Evolutionary conservation across 2,888 invertebrate species (phyloP), one percentile per base, ranked within the genome.

Genomic region (Drosophila birchii): DNA sequence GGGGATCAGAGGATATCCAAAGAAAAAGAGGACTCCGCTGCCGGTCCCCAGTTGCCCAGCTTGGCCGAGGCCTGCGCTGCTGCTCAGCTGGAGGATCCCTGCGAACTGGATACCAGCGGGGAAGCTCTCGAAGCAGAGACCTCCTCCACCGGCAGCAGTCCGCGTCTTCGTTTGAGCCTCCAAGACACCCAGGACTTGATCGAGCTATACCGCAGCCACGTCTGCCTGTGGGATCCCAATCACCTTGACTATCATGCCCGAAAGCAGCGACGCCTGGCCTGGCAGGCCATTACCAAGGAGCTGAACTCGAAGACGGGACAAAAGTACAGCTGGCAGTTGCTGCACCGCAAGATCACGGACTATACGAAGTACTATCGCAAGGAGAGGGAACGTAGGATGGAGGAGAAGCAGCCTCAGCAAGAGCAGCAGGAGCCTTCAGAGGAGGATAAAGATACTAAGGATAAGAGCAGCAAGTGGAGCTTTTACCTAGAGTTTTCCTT

Each of bases 331-430:
- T 90, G 90, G 90, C 78, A 85, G 29, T 81, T 82, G 56, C 20
- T 91, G 58, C 90, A 91, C 53, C 86, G 91, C 38, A 91, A 91
- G 53, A 63, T 91, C 7, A 88, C 80, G 1, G 91, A 91, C 32
- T 90, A 80, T 23, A 70, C 78, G 1, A 91, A 91, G 39, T 91
- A 91, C 36, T 91, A 90, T 59, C 75, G 86, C 44, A 70, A 54
- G 43, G 70, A 70, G 34, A 26, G 20, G 32, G 61, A 81, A n/a
- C 16, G 61, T n/a, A 61, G 69, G 6, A 63, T 47, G 43, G 56
- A 45, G 14, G 51, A 68, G 14, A 53, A 51, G 18, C 61, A 57
- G 1, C 57, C 41, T 11, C 66, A 82, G 89, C 2, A 44, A 23
- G 0, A 44, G 44, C 7, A 23, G 44, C 23, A 44, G 23, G 14